These are phyloP conservation scores for Eucera pruinosa DNA, from an alignment of 2,888 invertebrate species.

Conservation along the genomic window DNA sequence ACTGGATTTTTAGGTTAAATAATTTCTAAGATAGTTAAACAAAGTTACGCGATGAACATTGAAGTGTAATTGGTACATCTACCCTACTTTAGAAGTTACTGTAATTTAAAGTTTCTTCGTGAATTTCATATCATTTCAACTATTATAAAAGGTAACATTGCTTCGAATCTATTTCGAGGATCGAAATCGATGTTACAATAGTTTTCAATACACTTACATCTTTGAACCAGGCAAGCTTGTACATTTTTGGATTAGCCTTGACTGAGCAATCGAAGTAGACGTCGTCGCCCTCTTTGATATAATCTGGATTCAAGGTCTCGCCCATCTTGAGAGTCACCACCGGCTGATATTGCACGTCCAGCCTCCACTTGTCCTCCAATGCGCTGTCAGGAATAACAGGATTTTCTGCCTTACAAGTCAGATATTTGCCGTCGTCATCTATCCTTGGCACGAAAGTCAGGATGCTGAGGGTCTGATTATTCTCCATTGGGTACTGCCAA, in stretches of 20 bases:
- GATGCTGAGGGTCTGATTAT: conserved; percentile 92
- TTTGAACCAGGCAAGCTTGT: conserved; percentile 94
- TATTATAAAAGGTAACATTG: too few relatives aligned
- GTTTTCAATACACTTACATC: conserved; percentile 94
- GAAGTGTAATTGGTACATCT: too few relatives aligned
- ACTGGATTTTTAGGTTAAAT: too few relatives aligned
- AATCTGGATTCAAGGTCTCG: conserved; percentile 92
- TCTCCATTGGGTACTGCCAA: conserved; percentile 91
- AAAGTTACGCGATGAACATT: too few relatives aligned
- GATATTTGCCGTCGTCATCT: conserved; percentile 95
- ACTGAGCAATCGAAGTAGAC: conserved; percentile 95
- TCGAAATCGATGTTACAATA: too few relatives aligned
- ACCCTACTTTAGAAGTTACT: too few relatives aligned
- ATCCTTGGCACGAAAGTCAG: conserved; percentile 92
- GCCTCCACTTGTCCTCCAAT: conserved; percentile 94
- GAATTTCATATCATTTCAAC: too few relatives aligned
- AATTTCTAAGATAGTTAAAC: too few relatives aligned
- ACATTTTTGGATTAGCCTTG: conserved; percentile 92
- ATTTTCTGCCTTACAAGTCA: conserved; percentile 95
- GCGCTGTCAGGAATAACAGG: conserved; percentile 92
- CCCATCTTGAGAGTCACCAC: conserved; percentile 93
- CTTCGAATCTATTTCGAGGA: too few relatives aligned
- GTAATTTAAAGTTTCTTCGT: too few relatives aligned
- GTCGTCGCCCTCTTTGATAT: conserved; percentile 95
- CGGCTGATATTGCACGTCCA: conserved; percentile 96